phyloP scores from a whole-genome alignment of 2,888 invertebrate species.

The Metopia argyrocephala region DNA sequence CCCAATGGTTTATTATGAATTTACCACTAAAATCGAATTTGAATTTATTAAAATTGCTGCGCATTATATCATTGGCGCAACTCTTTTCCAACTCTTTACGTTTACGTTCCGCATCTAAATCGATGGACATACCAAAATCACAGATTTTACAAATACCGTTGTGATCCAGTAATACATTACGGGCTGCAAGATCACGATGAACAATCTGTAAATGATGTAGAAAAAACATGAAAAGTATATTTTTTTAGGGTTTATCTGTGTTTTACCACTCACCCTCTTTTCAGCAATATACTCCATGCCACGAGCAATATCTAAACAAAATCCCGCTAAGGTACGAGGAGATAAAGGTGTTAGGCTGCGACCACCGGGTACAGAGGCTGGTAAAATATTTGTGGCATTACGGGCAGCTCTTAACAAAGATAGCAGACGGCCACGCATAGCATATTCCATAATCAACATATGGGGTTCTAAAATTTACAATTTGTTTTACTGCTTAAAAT shows the following conservation, averaged over 20 bases:
- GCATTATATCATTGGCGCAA: conserved; percentile 71
- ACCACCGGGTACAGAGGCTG: conserved; percentile 79
- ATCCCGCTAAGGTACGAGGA: conserved; percentile 85
- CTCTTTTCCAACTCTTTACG: conserved; percentile 73
- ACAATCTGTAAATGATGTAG: conserved; percentile 83
- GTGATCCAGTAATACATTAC: conserved; percentile 90
- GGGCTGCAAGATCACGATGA: conserved; percentile 90
- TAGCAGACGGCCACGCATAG: conserved; percentile 89
- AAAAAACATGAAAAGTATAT: not conserved
- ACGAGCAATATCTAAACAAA: conserved; percentile 89
- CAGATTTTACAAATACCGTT: conserved; percentile 93
- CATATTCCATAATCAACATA: conserved; percentile 91
- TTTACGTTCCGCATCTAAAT: conserved; percentile 78
- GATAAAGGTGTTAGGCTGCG: conserved; percentile 77
- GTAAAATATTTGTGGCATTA: conserved; percentile 77
- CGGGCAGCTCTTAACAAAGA: conserved; percentile 84
- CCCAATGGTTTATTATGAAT: conserved; percentile 76
- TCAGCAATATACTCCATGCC: conserved; percentile 92
- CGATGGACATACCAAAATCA: conserved; percentile 92
- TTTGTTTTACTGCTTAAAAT: too few relatives aligned
- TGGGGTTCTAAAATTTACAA: conserved; percentile 91
- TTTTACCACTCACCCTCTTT: conserved; percentile 82
- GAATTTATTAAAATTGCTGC: conserved; percentile 72
- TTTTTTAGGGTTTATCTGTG: not conserved
- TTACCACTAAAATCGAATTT: conserved; percentile 76